These are phyloP conservation scores for Bimastos eiseni DNA, from an alignment of 2,888 invertebrate genomes.

Conservation along the genomic window DNA sequence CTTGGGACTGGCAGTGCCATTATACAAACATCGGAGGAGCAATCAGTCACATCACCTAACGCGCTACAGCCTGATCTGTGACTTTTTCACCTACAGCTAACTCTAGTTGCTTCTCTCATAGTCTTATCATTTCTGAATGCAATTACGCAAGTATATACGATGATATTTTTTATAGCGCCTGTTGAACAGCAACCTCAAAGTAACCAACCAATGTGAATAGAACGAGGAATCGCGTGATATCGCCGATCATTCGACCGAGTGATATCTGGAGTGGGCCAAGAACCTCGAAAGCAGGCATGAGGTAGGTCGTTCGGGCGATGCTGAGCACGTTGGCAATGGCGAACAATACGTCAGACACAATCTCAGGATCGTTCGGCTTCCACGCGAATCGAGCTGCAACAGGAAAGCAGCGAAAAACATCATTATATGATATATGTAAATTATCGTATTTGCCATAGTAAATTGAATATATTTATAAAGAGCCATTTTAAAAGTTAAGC, in stretches of 20 bases:
- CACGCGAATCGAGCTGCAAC: constrained; percentile 60
- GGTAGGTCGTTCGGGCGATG: constrained; percentile 62
- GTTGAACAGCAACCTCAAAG: too few species aligned
- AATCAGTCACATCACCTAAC: too few species aligned
- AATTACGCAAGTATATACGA: too few species aligned
- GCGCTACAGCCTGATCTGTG: too few species aligned
- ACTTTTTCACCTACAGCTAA: too few species aligned
- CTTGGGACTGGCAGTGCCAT: too few species aligned
- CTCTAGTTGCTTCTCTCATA: too few species aligned
- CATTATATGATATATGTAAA: constrained; percentile 16
- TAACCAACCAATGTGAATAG: constrained; percentile 60
- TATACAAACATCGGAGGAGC: too few species aligned
- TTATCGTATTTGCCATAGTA: neutral
- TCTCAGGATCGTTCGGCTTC: constrained; percentile 61
- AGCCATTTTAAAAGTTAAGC: too few species aligned
- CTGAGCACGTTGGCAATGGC: constrained; percentile 62
- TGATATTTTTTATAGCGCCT: too few species aligned
- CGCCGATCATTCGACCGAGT: constrained; percentile 61
- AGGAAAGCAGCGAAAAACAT: neutral
- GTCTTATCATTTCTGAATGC: too few species aligned
- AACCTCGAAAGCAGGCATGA: constrained; percentile 63
- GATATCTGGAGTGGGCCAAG: constrained; percentile 62
- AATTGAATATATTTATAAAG: too few species aligned
- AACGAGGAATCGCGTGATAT: constrained; percentile 62
- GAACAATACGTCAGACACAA: constrained; percentile 62